phyloP scores from a whole-genome alignment of 30 jellyfish, hydroid and myxozoan genomes.

The Cassiopea xamachana region DNA sequence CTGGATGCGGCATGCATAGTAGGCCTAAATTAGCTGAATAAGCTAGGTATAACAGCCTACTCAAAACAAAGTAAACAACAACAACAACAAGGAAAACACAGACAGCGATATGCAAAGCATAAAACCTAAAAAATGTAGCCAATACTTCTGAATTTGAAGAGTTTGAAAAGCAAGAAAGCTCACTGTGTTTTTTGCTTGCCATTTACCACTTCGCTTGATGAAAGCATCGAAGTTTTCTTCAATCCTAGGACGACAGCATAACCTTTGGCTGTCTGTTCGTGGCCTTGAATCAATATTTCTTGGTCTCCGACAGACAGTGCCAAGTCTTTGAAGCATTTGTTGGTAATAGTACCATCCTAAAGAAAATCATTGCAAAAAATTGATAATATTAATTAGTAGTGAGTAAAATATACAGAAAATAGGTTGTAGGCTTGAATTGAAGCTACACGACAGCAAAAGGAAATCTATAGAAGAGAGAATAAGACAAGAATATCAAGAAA shows the following conservation, averaged over 20 bases:
- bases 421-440: background rate
- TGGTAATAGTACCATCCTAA: slow-evolving; percentile 84
- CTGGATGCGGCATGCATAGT: no score
- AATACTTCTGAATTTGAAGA: background rate
- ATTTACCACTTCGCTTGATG: background rate
- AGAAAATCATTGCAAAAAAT: background rate
- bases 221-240: background rate
- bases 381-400: background rate
- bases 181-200: background rate
- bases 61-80: no score
- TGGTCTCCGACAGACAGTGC: slow-evolving; percentile 69
- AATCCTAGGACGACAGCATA: slow-evolving; percentile 58
- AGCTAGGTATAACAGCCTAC: no score
- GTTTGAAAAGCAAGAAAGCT: background rate
- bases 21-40: no score
- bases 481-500: background rate
- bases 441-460: background rate
- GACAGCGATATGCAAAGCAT: no score
- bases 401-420: no score
- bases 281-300: slow-evolving; percentile 27
- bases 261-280: slow-evolving; percentile 64
- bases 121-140: background rate
- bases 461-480: background rate
- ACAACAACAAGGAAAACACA: no score
- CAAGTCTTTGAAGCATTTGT: slow-evolving; percentile 64